These are phyloP conservation scores for Tympanoctomys barrerae DNA, from an alignment of 2,797 vertebrate species.

Conservation along the genomic window DNA sequence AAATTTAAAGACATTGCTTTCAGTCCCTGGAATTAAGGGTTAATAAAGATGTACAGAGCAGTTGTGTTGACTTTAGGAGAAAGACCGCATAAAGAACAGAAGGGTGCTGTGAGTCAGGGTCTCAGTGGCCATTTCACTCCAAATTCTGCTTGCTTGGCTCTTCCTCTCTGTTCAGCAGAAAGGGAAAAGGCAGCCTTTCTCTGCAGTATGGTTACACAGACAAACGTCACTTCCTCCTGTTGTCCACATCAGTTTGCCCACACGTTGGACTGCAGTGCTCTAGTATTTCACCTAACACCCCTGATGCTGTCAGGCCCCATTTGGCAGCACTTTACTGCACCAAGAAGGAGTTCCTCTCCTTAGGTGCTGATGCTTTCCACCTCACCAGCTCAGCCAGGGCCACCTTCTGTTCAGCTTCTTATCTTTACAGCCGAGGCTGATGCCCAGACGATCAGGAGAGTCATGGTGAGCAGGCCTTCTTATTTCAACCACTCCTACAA, in stretches of 20 bases:
- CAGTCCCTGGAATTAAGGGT: conserved; percentile 41
- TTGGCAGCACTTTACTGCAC: too few relatives aligned
- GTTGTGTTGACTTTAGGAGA: neutral
- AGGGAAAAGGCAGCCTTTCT: neutral
- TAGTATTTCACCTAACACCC: neutral
- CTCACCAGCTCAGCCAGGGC: neutral
- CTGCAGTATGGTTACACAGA: neutral
- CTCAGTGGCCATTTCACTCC: neutral
- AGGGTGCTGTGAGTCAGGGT: neutral
- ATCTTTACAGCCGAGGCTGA: neutral
- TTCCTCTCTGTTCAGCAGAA: neutral
- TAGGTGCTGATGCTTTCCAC: neutral
- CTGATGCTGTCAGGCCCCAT: too few relatives aligned
- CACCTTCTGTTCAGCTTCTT: neutral
- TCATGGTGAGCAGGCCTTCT: neutral
- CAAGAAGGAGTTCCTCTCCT: too few relatives aligned
- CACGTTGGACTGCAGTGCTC: neutral
- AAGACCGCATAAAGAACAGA: neutral
- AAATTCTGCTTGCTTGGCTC: neutral
- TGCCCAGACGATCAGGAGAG: neutral
- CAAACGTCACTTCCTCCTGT: neutral
- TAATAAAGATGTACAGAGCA: conserved; percentile 38
- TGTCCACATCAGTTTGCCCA: neutral
- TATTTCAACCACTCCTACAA: neutral
- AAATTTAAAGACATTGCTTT: conserved; percentile 42